Conservation (phyloP, 2,888 invertebrate genomes). For the Drosophila limbata region DNA sequence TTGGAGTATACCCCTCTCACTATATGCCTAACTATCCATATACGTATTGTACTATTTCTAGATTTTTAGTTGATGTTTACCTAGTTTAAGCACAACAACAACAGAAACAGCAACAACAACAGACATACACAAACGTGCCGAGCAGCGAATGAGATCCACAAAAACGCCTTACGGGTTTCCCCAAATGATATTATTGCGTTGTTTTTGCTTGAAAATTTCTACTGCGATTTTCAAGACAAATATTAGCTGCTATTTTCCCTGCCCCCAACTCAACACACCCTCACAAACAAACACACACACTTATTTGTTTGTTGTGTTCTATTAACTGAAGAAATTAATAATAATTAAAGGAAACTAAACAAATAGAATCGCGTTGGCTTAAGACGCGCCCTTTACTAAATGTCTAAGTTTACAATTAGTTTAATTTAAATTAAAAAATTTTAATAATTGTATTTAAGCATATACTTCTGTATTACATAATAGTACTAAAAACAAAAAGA, state of each 20-base stretch:
- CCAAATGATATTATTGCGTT: conserved; percentile 55
- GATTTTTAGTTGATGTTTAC: conserved; percentile 69
- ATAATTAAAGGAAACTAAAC: conserved; percentile 31
- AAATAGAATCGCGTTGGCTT: conserved; percentile 58
- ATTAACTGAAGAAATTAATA: conserved; percentile 33
- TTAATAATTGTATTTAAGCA: conserved; percentile 69
- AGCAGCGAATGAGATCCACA: conserved; percentile 49
- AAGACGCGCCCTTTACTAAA: conserved; percentile 68
- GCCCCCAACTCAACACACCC: conserved; percentile 2
- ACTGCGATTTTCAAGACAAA: conserved; percentile 38
- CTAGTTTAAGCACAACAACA: conserved; percentile 50
- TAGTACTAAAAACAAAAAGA: conserved; percentile 67
- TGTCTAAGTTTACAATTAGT: conserved; percentile 73
- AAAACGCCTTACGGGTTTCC: conserved; percentile 45
- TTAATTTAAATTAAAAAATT: conserved; percentile 70
- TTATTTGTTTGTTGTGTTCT: conserved; percentile 44
- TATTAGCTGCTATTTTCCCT: conserved; percentile 25
- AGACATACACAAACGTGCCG: conserved; percentile 24
- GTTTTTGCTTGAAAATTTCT: conserved; percentile 60
- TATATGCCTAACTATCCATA: conserved; percentile 50
- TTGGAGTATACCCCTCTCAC: conserved; percentile 16
- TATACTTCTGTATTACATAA: conserved; percentile 74
- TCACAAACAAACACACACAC: conserved; percentile 8
- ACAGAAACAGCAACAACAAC: conserved; percentile 30
- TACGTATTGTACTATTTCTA: conserved; percentile 72